Evolutionary conservation across 2,113 vertebrate species (phyloP), one percentile per base, ranked within the genome.

Genomic region (Aspidoscelis tigris): DNA sequence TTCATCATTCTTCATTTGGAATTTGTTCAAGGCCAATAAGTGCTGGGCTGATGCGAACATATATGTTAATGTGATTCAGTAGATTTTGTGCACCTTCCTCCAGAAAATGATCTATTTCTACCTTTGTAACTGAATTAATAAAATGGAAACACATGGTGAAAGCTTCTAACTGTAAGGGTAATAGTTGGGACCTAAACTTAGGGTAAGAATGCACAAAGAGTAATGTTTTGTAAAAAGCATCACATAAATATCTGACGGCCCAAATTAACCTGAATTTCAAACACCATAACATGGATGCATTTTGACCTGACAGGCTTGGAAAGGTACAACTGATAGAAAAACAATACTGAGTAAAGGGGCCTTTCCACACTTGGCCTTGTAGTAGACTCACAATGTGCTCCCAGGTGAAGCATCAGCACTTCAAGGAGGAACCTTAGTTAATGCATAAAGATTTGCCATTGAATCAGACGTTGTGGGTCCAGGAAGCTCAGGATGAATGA

Each of bases 1-100:
- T 88, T 80, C 82, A 91, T 5, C 18, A 84, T 41, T 82, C 86
- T 86, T 73, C 65, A 81, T 83, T 91, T 88, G 88, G 61, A 87
- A 85, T 87, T 90, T 91, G 80, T 84, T 83, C 87, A 74, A 50
- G 79, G 26, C 41, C 82, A 80, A 82, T 83, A 65, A 43, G 87
- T 50, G 55, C 84, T 5, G 26, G 76, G 84, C 81, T 66, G 3
- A 14, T 2, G 78, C 26, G 22, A 39, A 58, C 47, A 47, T 78
- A 39, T 44, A 2, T 41, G 22, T 50, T 50, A 6, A 50, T 50
- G 43, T 39, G 7, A 24, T 58, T 12, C 39, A 79, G 39, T 66
- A 10, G 69, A 3, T 84, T 72, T 81, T 33, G 73, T 88, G 79
- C n/a, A 12, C 69, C 78, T 6, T 8, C 24, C 22, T 21, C 55